phyloP scores from a whole-genome alignment of 2,888 invertebrate genomes.

The Rhogogaster chlorosoma region DNA sequence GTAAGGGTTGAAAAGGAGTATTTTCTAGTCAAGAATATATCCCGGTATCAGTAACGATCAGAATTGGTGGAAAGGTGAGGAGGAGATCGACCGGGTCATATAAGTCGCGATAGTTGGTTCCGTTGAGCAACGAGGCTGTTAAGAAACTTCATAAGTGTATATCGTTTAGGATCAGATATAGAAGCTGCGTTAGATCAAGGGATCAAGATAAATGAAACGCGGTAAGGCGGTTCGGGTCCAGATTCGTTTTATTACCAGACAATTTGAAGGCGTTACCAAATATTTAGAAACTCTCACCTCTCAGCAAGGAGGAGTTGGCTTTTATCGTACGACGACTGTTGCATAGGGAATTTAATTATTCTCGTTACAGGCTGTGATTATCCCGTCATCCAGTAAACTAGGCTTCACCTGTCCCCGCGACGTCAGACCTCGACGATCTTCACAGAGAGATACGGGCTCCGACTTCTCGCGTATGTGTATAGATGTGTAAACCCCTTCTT shows the following conservation, averaged over 20 bases:
- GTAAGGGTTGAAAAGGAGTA: neutral
- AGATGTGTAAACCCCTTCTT: neutral
- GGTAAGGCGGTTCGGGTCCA: neutral
- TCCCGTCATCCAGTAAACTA: constrained; percentile 74
- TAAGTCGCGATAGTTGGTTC: constrained; percentile 28
- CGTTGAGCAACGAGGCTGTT: constrained; percentile 32
- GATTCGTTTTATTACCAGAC: constrained; percentile 48
- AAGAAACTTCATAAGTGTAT: constrained; percentile 54
- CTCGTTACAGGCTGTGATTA: constrained; percentile 72
- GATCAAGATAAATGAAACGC: constrained; percentile 34
- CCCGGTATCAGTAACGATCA: neutral
- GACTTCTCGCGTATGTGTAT: neutral
- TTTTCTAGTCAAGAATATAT: neutral
- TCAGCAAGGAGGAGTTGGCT: neutral
- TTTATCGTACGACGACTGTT: constrained; percentile 25
- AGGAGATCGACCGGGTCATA: too few relatives aligned
- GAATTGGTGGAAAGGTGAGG: neutral
- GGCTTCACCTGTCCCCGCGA: constrained; percentile 70
- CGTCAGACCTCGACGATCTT: constrained; percentile 44
- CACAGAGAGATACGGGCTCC: constrained; percentile 18
- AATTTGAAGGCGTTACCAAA: constrained; percentile 53
- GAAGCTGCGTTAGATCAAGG: constrained; percentile 22
- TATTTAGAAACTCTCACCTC: constrained; percentile 53
- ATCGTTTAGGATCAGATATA: constrained; percentile 32
- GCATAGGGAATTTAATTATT: constrained; percentile 72